Evolutionary conservation across 1,140 invertebrate species (phyloP), one percentile per base, ranked within the genome.

Genomic region (Harpegnathos saltator): DNA sequence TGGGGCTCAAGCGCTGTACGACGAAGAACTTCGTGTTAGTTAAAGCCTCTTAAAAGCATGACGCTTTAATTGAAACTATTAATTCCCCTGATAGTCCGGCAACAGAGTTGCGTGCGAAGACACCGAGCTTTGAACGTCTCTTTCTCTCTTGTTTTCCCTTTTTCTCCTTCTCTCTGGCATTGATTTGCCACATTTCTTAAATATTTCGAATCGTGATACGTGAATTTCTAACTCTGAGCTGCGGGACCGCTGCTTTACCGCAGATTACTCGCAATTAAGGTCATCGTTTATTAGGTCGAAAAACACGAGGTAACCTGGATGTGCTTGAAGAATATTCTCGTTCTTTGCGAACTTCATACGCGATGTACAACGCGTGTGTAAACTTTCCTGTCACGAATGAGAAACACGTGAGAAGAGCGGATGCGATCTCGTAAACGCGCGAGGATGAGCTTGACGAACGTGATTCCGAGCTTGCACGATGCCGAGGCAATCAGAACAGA

Each of bases 181-280:
- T 44, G 4, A 44, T 44, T 44, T 11, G 7, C 38, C 4, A 44
- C 7, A 44, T 44, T 0, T 44, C 7, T 7, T 9, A 44, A 26
- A 38, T n/a, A n/a, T n/a, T 38, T 66, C 26, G 19, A 52, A 38
- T 77, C 44, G 17, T 24, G 38, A 56, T n/a, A 0, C n/a, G 14
- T 66, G 7, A 66, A 56, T 56, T 78, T 9, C 26, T 9, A 61
- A 44, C 38, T 11, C 22, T 24, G 29, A 68, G 22, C 22, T 1
- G 19, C 54, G 22, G 12, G 56, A 56, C 15, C 15, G n/a, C 62
- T 29, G 26, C 74, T 44, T 66, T 78, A 48, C 56, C 22, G 3
- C 29, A 44, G 33, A 69, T 78, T 58, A 44, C 5, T 15, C 56
- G 63, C 22, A 78, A 78, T 78, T 78, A 78, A 78, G 75, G 22